These are phyloP conservation scores for Cynodonichthys magdalenae DNA, from an alignment of 2,797 vertebrate species.

Conservation along the genomic window DNA sequence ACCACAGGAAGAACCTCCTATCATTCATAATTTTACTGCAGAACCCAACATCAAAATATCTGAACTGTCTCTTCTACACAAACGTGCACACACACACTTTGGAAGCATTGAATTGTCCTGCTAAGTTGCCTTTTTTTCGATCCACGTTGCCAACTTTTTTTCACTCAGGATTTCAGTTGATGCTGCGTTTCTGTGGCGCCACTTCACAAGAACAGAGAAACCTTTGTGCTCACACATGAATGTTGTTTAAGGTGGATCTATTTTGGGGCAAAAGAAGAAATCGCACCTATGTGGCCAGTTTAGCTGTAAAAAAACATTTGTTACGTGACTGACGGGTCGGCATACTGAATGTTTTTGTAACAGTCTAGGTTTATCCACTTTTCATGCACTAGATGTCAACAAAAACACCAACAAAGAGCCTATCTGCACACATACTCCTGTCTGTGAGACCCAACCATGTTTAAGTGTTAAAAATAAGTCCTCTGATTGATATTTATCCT, in stretches of 20 bases:
- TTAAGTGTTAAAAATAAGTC: background rate
- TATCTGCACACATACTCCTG: conserved; percentile 9
- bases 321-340: too few relatives aligned
- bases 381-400: conserved; percentile 57
- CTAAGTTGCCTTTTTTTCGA: conserved; percentile 63
- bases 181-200: conserved; percentile 48
- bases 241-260: too few relatives aligned
- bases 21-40: too few relatives aligned
- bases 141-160: conserved; percentile 57
- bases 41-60: too few relatives aligned
- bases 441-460: conserved; percentile 15
- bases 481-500: conserved; percentile 8
- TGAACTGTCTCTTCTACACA: background rate
- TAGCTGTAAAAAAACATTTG: too few relatives aligned
- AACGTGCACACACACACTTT: conserved; percentile 15
- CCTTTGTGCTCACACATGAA: too few relatives aligned
- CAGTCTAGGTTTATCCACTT: conserved; percentile 33
- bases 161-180: conserved; percentile 71
- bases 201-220: conserved; percentile 44
- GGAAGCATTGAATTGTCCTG: conserved; percentile 44
- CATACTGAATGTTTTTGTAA: conserved; percentile 22
- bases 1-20: too few relatives aligned
- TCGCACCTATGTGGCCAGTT: too few relatives aligned
- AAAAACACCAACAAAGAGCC: conserved; percentile 11
- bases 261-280: too few relatives aligned